Conservation (phyloP, 2,888 invertebrate genomes). For the Sepioteuthis lessoniana region DNA sequence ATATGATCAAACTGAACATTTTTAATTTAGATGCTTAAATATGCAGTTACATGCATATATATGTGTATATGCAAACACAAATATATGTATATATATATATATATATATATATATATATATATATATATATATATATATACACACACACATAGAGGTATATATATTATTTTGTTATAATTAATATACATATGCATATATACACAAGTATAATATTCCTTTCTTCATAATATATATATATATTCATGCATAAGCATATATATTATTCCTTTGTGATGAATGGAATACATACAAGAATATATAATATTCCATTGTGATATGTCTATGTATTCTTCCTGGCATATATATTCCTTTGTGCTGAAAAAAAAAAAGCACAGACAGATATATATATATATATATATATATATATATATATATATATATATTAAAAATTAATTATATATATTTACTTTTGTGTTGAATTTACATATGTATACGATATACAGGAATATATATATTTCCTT, state of each 20-base stretch:
- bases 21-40: background rate
- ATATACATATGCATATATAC: background rate
- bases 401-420: no score
- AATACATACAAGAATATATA: background rate
- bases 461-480: background rate
- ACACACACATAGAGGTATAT: no score
- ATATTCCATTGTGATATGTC: background rate
- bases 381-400: no score
- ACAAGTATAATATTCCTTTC: background rate
- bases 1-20: background rate
- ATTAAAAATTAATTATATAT: no score
- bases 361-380: no score
- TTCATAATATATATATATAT: background rate
- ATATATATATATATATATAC: constrained; percentile 13
- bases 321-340: background rate
- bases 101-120: background rate
- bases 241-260: background rate
- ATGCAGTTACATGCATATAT: background rate
- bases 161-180: no score
- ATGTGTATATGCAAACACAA: background rate
- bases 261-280: background rate
- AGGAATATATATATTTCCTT: background rate
- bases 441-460: no score
- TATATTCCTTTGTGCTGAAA: no score
- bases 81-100: background rate